Conservation (phyloP, 2,888 invertebrate genomes). For the Mesoligia furuncula region DNA sequence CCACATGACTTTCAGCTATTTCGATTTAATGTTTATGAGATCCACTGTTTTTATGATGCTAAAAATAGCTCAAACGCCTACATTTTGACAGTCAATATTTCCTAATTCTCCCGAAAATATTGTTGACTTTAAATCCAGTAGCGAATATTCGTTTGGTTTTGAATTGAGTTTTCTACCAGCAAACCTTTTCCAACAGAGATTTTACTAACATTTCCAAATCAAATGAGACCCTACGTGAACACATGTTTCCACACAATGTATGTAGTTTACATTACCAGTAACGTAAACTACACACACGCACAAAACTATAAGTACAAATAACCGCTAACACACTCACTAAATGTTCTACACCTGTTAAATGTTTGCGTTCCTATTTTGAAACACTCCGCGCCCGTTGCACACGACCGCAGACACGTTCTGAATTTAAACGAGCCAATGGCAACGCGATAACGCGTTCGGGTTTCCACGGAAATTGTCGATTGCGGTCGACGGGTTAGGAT, state of each 20-base stretch:
- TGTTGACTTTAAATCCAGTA: background rate
- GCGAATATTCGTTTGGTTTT: background rate
- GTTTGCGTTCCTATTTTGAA: constrained; percentile 75
- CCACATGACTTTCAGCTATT: background rate
- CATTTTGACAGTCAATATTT: background rate
- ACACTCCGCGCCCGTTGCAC: constrained; percentile 77
- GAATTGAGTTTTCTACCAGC: background rate
- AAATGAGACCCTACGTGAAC: background rate
- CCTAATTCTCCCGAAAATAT: background rate
- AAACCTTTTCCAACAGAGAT: background rate
- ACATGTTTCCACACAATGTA: constrained; percentile 5
- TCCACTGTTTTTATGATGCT: background rate
- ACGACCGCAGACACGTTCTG: constrained; percentile 84
- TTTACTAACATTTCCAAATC: background rate
- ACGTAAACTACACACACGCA: constrained; percentile 33
- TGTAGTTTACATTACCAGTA: constrained; percentile 1
- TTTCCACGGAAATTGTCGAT: constrained; percentile 69
- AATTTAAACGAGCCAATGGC: constrained; percentile 83
- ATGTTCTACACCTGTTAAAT: constrained; percentile 72
- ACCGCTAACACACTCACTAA: constrained; percentile 66
- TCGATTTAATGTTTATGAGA: background rate
- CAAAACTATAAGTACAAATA: constrained; percentile 58
- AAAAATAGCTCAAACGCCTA: background rate
- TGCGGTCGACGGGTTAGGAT: constrained; percentile 57
- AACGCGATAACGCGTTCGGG: constrained; percentile 74